These are phyloP conservation scores for Euplagia quadripunctaria DNA, from an alignment of 2,888 invertebrate species.

Conservation along the genomic window DNA sequence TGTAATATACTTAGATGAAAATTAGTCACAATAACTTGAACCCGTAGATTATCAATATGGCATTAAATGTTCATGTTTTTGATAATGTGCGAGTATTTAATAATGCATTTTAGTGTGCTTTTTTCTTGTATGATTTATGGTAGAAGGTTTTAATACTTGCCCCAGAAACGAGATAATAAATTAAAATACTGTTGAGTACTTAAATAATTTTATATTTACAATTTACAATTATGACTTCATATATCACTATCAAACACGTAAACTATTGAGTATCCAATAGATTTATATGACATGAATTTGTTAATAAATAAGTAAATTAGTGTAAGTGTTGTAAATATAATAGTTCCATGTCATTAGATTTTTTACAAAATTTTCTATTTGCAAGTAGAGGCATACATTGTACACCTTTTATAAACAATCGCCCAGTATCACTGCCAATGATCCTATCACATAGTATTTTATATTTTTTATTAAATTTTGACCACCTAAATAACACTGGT, in stretches of 20 bases:
- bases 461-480: constrained; percentile 51
- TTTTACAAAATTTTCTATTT: constrained; percentile 66
- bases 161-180: constrained; percentile 8
- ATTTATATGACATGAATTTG: constrained; percentile 41
- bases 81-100: constrained; percentile 12
- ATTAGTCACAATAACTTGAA: constrained; percentile 56
- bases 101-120: neutral
- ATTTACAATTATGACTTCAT: constrained; percentile 30
- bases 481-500: constrained; percentile 72
- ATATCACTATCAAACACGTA: constrained; percentile 29
- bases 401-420: constrained; percentile 43
- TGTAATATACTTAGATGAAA: constrained; percentile 37
- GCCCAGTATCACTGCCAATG: constrained; percentile 63
- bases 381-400: constrained; percentile 43
- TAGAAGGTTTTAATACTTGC: neutral
- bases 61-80: constrained; percentile 25
- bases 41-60: constrained; percentile 23
- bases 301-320: constrained; percentile 46
- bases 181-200: constrained; percentile 48
- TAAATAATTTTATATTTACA: constrained; percentile 46
- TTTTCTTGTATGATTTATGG: neutral
- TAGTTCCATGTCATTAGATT: constrained; percentile 64
- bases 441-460: constrained; percentile 50
- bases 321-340: constrained; percentile 52
- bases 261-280: constrained; percentile 24